Base-by-base conservation (phyloP, 2,113 vertebrate genomes). In the Lampris megalopsis region DNA sequence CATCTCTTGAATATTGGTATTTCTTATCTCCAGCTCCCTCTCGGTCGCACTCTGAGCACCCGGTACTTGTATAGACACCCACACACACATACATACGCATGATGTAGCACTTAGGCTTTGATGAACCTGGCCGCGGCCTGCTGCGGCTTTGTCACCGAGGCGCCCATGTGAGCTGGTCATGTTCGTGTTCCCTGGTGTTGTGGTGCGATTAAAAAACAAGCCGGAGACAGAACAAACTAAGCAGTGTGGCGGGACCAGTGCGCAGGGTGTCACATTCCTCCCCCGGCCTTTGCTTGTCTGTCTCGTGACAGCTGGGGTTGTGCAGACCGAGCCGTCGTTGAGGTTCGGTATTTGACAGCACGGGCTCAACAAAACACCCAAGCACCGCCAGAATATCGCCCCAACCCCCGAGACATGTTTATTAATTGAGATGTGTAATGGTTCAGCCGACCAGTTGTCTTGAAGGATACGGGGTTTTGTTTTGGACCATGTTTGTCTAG, bases 151-250 rank as follows among this genome's bases (percentile, higher is more conserved):
- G 50, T 79, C 45, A n/a, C 73, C 2, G 41, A 54, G 64, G 68
- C 13, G 24, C 41, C 50, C 68, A 64, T 79, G 59, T 56, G 73
- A 7, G 41, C 41, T 7, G 50, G 52, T 47, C 85, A 77, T 83
- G 84, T 92, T 80, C 78, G 84, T 87, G 87, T 85, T 65, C 71
- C 62, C 81, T 94, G 68, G 82, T 90, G 81, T 85, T 83, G 69
- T 85, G 63, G 65, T 88, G 92, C 61, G 80, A 93, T 82, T 73
- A 70, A 80, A 92, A 81, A 92, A 87, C 86, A 86, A 73, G 62
- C 79, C 78, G 58, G 58, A 71, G 79, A 77, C 77, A 82, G 81
- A 63, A 85, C 85, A 88, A 88, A 86, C 80, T 75, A 71, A 83
- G 71, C 56, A 64, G 60, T 82, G 79, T 38, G 68, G 58, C 50